A percentile compares a stretch with the other conserved stretches of the same genome.
Evolutionary conservation across 2,797 vertebrate species (phyloP).

Genomic region (Echiichthys vipera): DNA sequence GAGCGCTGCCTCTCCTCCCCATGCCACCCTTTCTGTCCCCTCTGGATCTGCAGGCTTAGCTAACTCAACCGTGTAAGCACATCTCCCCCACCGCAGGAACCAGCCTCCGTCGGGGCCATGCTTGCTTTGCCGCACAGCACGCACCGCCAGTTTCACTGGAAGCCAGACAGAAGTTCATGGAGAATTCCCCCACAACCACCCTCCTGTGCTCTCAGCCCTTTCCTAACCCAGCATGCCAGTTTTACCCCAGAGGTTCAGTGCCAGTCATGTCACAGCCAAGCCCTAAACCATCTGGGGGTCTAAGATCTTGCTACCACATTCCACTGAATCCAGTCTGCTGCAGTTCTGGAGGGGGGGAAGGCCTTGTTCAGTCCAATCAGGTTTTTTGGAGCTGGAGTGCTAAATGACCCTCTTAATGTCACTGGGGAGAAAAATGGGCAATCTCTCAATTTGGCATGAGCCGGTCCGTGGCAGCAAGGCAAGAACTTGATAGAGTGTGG

Average conservation of each 20-base stretch:
- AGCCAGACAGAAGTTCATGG: constrained; percentile 63
- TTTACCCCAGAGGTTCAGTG: constrained; percentile 63
- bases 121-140: constrained; percentile 63
- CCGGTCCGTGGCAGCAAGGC: constrained; percentile 64
- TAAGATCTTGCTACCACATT: constrained; percentile 44
- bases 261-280: constrained; percentile 68
- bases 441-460: constrained; percentile 82
- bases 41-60: constrained; percentile 81
- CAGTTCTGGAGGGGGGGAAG: neutral
- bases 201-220: constrained; percentile 56
- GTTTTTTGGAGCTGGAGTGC: constrained; percentile 67
- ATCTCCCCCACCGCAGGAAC: constrained; percentile 70
- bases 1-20: constrained; percentile 65
- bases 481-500: constrained; percentile 80
- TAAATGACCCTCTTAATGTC: constrained; percentile 86
- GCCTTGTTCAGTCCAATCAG: constrained; percentile 63
- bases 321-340: constrained; percentile 48
- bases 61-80: constrained; percentile 82
- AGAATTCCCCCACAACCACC: constrained; percentile 55
- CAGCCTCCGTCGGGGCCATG: constrained; percentile 56
- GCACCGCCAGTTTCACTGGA: constrained; percentile 65
- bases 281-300: constrained; percentile 58
- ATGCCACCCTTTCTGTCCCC: constrained; percentile 66
- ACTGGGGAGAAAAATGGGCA: constrained; percentile 73
- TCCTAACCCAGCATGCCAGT: constrained; percentile 51